Conservation (phyloP, 2,113 vertebrate species). For the Muntiacus muntjak region DNA sequence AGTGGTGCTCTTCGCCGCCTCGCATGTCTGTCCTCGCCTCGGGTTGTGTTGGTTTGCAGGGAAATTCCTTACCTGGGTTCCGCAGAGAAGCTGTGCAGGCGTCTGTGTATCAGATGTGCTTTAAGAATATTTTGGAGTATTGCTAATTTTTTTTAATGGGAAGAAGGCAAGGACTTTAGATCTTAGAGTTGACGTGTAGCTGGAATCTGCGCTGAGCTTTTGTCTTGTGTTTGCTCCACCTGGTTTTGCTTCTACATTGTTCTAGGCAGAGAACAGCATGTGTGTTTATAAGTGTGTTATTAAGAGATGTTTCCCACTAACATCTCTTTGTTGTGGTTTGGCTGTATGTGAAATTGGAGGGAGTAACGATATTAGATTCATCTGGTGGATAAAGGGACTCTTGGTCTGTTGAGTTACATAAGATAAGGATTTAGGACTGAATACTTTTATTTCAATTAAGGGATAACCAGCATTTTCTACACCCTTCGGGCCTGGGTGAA, state of each 20-base stretch:
- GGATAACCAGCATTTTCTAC: not conserved
- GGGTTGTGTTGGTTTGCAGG: not conserved
- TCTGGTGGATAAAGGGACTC: not conserved
- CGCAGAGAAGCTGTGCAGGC: accelerated
- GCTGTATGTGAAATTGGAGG: not conserved
- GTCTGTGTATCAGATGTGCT: accelerated
- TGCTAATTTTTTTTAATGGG: not conserved
- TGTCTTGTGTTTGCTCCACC: not conserved
- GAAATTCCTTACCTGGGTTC: not conserved
- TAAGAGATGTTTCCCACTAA: not conserved
- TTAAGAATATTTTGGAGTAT: not conserved
- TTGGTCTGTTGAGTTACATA: not conserved
- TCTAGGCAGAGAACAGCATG: not conserved
- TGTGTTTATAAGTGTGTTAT: not conserved
- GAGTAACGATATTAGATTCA: not conserved
- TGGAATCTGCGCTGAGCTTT: not conserved
- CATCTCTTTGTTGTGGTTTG: not conserved
- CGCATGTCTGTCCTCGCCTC: not conserved
- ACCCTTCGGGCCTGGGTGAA: not conserved
- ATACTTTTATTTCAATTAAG: not conserved
- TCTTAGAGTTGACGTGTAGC: not conserved
- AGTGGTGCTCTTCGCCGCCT: accelerated
- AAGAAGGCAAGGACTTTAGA: not conserved
- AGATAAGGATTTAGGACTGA: not conserved
- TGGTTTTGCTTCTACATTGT: too few relatives aligned